Percentiles rank a stretch among this genome's conserved stretches.
phyloP scores from a whole-genome alignment of 2,797 vertebrate species.

The Sebastes matsubarae region DNA sequence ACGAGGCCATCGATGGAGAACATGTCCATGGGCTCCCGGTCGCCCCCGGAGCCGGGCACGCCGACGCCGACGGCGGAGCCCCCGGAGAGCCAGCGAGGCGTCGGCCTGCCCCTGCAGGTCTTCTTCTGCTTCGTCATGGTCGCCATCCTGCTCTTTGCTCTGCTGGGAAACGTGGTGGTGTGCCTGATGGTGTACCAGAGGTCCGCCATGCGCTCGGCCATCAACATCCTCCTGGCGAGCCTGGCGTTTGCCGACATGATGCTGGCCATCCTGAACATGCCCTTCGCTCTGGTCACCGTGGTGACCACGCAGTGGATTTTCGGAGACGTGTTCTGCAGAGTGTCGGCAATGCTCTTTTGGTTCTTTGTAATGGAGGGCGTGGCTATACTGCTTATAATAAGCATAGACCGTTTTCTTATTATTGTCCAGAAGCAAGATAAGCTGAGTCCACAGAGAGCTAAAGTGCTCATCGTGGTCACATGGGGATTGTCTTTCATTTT shows the following conservation, averaged over 20 bases:
- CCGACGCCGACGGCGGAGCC: slow-evolving; percentile 57
- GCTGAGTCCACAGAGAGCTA: slow-evolving; percentile 93
- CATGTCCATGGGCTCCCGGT: slow-evolving; percentile 52
- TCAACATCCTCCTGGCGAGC: slow-evolving; percentile 97
- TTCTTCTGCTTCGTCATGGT: slow-evolving; percentile 91
- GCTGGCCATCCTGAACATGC: slow-evolving; percentile 95
- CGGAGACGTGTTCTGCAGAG: slow-evolving; percentile 90
- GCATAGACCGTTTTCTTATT: slow-evolving; percentile 96
- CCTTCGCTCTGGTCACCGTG: slow-evolving; percentile 92
- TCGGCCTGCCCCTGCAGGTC: slow-evolving; percentile 90
- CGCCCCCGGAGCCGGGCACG: slow-evolving; percentile 56
- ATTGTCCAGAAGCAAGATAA: slow-evolving; percentile 98
- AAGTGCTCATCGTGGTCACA: slow-evolving; percentile 91
- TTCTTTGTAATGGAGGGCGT: slow-evolving; percentile 94
- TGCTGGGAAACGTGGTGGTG: slow-evolving; percentile 95
- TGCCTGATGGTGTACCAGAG: slow-evolving; percentile 99
- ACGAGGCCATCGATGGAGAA: slow-evolving; percentile 64
- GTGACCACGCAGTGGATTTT: slow-evolving; percentile 93
- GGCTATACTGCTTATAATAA: slow-evolving; percentile 97
- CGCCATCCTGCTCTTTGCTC: slow-evolving; percentile 89
- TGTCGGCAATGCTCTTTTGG: slow-evolving; percentile 98
- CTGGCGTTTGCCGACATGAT: slow-evolving; percentile 97
- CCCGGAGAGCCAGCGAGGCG: slow-evolving; percentile 75
- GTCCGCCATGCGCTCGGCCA: slow-evolving; percentile 97
- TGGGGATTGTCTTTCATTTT: slow-evolving; percentile 91